These are phyloP conservation scores for Oreochromis grahami DNA, from an alignment of 2,797 vertebrate genomes.

Conservation along the genomic window DNA sequence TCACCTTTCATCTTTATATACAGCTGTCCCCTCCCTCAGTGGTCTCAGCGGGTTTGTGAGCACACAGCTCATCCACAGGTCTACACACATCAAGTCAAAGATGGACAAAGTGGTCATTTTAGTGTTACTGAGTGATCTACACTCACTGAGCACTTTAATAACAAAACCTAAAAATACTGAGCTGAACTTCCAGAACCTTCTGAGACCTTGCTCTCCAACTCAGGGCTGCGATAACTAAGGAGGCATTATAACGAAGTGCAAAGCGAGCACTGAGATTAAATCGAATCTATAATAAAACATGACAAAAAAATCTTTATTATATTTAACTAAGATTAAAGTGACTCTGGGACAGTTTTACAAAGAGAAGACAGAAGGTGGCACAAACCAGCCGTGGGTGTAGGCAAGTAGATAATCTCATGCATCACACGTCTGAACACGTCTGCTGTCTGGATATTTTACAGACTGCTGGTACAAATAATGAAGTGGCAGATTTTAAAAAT, in stretches of 20 bases:
- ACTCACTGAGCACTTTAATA: background rate
- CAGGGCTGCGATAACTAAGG: fast-evolving
- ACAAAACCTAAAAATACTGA: background rate
- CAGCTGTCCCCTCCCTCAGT: background rate
- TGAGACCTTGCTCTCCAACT: background rate
- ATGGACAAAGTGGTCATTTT: background rate
- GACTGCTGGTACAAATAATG: background rate
- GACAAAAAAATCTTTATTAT: background rate
- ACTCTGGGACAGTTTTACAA: background rate
- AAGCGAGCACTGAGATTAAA: background rate
- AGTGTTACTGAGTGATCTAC: background rate
- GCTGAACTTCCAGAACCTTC: background rate
- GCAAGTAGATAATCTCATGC: background rate
- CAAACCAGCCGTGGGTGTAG: background rate
- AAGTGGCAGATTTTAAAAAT: background rate
- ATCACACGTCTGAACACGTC: background rate
- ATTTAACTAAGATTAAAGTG: background rate
- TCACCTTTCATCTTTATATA: background rate
- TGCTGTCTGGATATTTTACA: background rate
- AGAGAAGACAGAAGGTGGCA: background rate
- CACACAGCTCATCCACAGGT: background rate
- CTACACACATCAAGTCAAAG: background rate
- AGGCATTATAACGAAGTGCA: background rate
- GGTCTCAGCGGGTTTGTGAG: background rate
- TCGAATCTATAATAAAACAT: background rate